Conservation (phyloP, 2,888 invertebrate genomes). For the Artemia sp. region DNA sequence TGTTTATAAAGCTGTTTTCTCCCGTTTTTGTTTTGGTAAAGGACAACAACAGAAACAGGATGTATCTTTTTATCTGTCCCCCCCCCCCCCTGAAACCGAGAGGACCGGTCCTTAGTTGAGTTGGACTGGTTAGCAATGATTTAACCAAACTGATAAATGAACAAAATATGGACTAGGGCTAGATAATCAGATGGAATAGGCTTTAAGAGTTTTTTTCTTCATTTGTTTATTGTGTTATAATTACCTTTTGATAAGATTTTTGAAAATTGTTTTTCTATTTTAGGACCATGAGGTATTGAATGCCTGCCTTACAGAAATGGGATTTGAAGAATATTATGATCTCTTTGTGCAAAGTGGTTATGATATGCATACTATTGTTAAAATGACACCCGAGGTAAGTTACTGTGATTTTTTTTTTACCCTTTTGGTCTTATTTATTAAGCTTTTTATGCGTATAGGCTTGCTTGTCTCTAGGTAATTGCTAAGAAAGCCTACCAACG, state of each 20-base stretch:
- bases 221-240: too few species aligned
- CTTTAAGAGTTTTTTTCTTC: too few species aligned
- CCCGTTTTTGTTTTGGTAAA: too few species aligned
- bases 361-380: constrained; percentile 90
- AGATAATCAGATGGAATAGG: too few species aligned
- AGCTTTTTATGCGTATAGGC: not conserved
- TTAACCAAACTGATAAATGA: too few species aligned
- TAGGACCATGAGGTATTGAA: constrained; percentile 84
- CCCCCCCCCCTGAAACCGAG: too few species aligned
- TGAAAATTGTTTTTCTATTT: constrained; percentile 26
- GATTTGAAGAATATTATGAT: constrained; percentile 84
- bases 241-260: not conserved
- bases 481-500: not conserved
- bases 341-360: constrained; percentile 89
- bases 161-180: too few species aligned
- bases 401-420: not conserved
- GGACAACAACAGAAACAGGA: too few species aligned
- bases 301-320: constrained; percentile 82
- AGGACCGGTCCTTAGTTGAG: too few species aligned
- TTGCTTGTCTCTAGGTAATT: not conserved
- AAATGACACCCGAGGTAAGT: constrained; percentile 86
- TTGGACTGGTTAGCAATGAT: too few species aligned
- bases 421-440: not conserved
- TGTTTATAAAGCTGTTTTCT: too few species aligned
- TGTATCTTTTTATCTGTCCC: too few species aligned